These are phyloP conservation scores for Zootermopsis nevadensis DNA, from an alignment of 2,888 invertebrate genomes.

Conservation along the genomic window DNA sequence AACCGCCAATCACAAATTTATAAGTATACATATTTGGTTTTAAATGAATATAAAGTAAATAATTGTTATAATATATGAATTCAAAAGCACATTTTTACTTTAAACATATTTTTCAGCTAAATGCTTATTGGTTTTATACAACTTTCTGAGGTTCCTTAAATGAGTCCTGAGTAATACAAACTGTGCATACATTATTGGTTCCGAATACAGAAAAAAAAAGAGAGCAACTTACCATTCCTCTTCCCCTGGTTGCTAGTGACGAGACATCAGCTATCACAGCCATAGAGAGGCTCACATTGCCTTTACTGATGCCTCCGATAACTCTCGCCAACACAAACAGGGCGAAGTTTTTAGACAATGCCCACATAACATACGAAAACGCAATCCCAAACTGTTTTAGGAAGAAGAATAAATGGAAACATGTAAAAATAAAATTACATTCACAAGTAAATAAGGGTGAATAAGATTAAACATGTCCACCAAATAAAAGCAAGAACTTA, in stretches of 20 bases:
- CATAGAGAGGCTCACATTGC: conserved; percentile 95
- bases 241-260: conserved; percentile 83
- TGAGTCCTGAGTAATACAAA: too few relatives aligned
- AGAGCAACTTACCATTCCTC: conserved; percentile 83
- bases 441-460: too few relatives aligned
- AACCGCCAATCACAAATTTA: too few relatives aligned
- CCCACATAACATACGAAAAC: conserved; percentile 90
- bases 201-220: neutral
- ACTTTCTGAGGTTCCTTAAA: too few relatives aligned
- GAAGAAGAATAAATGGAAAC: conserved; percentile 43
- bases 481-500: conserved; percentile 65
- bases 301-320: conserved; percentile 95
- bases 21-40: too few relatives aligned
- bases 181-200: too few relatives aligned
- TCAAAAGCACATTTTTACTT: too few relatives aligned
- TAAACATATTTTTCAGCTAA: too few relatives aligned
- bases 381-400: conserved; percentile 82
- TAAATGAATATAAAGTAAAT: too few relatives aligned
- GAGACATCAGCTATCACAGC: conserved; percentile 95
- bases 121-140: too few relatives aligned
- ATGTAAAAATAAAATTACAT: neutral
- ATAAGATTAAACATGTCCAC: too few relatives aligned
- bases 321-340: conserved; percentile 93
- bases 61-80: too few relatives aligned
- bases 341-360: conserved; percentile 85